Conservation (phyloP, 2,797 vertebrate species). For the Cyclopterus lumpus region DNA sequence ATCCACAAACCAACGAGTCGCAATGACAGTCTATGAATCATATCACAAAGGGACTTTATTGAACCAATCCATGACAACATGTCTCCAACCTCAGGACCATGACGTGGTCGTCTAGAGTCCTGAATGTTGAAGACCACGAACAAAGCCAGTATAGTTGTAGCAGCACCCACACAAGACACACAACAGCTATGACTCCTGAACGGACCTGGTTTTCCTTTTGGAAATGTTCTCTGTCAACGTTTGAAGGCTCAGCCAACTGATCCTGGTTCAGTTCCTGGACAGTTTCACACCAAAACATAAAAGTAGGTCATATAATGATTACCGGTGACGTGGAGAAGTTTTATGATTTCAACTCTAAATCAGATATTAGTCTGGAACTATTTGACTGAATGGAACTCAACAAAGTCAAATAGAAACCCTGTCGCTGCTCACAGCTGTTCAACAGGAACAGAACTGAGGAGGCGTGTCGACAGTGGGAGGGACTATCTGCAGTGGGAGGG, state of each 20-base stretch:
- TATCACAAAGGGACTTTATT: neutral
- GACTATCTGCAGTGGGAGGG: no score
- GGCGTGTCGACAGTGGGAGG: conserved; percentile 34
- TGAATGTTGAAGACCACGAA: neutral
- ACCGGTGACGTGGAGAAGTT: conserved; percentile 13
- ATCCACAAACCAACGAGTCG: neutral
- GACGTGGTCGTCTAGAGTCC: neutral
- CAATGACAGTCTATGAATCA: no score
- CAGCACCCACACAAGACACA: neutral
- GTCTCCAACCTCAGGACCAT: neutral
- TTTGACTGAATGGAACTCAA: neutral
- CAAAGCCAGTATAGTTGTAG: no score
- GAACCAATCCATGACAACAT: neutral
- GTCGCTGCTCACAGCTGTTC: conserved; percentile 1
- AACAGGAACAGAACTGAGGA: conserved; percentile 20
- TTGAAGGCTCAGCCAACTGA: conserved; percentile 34
- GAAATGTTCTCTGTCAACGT: conserved; percentile 17
- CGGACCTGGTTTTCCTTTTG: conserved; percentile 21
- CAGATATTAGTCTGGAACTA: neutral
- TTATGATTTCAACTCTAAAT: neutral
- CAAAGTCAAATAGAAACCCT: neutral
- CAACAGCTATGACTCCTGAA: neutral
- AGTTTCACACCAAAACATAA: neutral
- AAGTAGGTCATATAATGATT: conserved; percentile 35
- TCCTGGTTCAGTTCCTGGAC: conserved; percentile 34